A percentile compares a stretch with the other conserved stretches of the same genome.
Conservation (phyloP, 2,113 vertebrate genomes). For the Saimiri boliviensis region DNA sequence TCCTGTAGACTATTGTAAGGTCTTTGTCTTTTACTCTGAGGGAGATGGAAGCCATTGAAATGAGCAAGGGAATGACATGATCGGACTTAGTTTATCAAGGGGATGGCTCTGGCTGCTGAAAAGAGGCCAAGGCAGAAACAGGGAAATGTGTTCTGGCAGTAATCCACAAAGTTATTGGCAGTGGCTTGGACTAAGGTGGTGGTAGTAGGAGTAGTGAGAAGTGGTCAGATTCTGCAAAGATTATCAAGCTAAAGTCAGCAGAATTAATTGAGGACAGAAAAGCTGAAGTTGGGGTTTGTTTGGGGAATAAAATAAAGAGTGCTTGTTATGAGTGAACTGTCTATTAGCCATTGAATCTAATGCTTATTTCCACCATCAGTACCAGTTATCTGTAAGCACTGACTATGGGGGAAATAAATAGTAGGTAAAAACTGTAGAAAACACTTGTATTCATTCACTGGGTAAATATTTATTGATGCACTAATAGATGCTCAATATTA, state of each 20-base stretch:
- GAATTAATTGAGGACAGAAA: not conserved
- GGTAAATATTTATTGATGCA: not conserved
- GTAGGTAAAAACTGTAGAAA: not conserved
- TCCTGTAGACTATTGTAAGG: not conserved
- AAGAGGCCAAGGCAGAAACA: not conserved
- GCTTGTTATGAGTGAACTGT: not conserved
- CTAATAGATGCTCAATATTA: not conserved
- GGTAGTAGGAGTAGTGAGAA: not conserved
- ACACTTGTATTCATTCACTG: not conserved
- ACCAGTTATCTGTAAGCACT: not conserved
- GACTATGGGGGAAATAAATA: not conserved
- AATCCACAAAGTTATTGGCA: not conserved
- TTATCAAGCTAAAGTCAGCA: not conserved
- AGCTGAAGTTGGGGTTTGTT: not conserved
- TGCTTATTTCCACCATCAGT: not conserved
- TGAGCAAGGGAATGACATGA: not conserved
- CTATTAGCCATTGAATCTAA: not conserved
- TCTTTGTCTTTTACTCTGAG: conserved; percentile 1
- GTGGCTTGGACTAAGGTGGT: not conserved
- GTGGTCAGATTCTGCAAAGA: not conserved
- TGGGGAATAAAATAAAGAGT: not conserved
- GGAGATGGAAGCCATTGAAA: not conserved
- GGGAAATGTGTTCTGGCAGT: not conserved
- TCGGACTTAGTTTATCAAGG: conserved; percentile 1
- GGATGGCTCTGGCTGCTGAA: not conserved